Percentiles rank a stretch among this genome's conserved stretches.
Conservation (phyloP, 2,113 vertebrate species). For the Poecilia latipinna region DNA sequence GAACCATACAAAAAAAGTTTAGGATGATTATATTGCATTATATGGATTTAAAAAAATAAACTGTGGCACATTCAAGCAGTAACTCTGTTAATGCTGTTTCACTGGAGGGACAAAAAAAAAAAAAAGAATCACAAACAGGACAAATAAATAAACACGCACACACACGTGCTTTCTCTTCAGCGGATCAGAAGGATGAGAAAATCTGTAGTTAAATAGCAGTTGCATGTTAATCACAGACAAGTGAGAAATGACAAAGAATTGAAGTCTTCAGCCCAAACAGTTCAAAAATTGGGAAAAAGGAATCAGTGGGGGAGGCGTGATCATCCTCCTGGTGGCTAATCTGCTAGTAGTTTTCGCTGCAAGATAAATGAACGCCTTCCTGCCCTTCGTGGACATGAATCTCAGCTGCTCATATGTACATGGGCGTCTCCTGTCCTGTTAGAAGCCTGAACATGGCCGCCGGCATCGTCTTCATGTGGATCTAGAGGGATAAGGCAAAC, state of each 20-base stretch:
- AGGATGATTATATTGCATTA: constrained; percentile 71
- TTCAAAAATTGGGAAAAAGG: constrained; percentile 19
- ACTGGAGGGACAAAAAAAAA: constrained; percentile 31
- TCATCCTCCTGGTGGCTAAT: constrained; percentile 27
- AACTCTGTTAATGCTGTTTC: constrained; percentile 35
- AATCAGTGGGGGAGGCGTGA: constrained; percentile 21
- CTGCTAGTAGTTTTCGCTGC: constrained; percentile 19
- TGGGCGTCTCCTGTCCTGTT: constrained; percentile 97
- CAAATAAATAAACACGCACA: constrained; percentile 74
- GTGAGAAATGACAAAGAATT: constrained; percentile 38
- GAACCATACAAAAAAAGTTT: constrained; percentile 69
- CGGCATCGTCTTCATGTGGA: constrained; percentile 99
- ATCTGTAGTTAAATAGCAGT: constrained; percentile 48
- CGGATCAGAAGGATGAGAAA: constrained; percentile 64
- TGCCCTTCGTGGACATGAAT: constrained; percentile 27
- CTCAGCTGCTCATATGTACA: constrained; percentile 88
- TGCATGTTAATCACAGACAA: constrained; percentile 59
- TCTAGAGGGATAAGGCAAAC: constrained; percentile 76
- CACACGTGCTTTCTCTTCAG: constrained; percentile 45
- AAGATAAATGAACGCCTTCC: constrained; percentile 17
- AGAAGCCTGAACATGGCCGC: constrained; percentile 99
- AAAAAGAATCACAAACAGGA: constrained; percentile 69
- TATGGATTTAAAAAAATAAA: constrained; percentile 73
- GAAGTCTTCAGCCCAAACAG: constrained; percentile 51
- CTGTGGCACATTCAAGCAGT: constrained; percentile 43